Conservation (phyloP, 2,797 vertebrate genomes). For the Eulemur coronatus region DNA sequence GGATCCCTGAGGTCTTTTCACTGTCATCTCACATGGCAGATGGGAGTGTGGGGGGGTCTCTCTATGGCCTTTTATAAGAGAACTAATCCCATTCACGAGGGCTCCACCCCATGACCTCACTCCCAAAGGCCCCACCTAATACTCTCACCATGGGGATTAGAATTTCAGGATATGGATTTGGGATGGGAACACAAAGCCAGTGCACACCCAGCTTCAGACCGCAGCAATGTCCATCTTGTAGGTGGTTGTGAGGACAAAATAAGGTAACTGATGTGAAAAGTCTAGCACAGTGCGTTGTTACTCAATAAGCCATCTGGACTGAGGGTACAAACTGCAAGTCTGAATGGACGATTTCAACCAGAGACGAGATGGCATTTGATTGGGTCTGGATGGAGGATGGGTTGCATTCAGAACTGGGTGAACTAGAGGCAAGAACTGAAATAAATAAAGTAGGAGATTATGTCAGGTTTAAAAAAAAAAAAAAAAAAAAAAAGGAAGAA, state of each 20-base stretch:
- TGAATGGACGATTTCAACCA: background rate
- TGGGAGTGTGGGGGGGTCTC: background rate
- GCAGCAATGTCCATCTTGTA: background rate
- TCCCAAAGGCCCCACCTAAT: background rate
- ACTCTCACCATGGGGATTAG: background rate
- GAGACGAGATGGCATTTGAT: background rate
- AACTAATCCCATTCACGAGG: background rate
- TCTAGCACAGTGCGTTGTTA: background rate
- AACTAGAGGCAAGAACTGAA: background rate
- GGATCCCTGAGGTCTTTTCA: too few relatives aligned
- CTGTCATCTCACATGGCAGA: background rate
- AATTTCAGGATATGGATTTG: background rate
- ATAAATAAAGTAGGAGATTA: background rate
- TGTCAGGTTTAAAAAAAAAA: background rate
- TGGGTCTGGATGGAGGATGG: background rate
- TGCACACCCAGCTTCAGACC: background rate
- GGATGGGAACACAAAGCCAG: background rate
- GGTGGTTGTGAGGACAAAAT: background rate
- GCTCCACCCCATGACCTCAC: background rate
- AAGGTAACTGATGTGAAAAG: background rate
- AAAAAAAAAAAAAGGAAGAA: background rate
- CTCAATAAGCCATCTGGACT: background rate
- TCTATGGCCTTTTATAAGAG: background rate
- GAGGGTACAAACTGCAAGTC: background rate
- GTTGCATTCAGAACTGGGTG: background rate